These are phyloP conservation scores for Coenobita brevimanus DNA, from an alignment of 1,140 invertebrate genomes.

Conservation along the genomic window DNA sequence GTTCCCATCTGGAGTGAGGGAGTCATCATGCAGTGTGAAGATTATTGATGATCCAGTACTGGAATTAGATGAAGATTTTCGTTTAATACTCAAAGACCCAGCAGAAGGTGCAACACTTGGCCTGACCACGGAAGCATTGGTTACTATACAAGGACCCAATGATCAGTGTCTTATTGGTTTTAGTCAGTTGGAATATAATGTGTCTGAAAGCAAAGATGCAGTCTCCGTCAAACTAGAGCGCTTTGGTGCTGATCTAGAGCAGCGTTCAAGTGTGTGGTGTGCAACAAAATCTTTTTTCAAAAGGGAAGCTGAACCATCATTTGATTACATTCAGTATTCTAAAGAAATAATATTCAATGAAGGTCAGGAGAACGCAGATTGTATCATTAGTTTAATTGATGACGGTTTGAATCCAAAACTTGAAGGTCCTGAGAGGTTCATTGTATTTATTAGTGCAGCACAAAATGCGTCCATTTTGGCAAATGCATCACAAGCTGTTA, in stretches of 20 bases:
- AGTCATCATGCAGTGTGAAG: slow-evolving; percentile 72
- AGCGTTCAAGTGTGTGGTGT: slow-evolving; percentile 63
- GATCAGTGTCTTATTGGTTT: slow-evolving; percentile 58
- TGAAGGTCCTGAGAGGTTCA: slow-evolving; percentile 61
- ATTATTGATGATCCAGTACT: slow-evolving; percentile 75
- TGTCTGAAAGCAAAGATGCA: slow-evolving; percentile 43
- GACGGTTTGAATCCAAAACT: slow-evolving; percentile 57
- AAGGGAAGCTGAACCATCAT: slow-evolving; percentile 47
- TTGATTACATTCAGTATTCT: slow-evolving; percentile 54
- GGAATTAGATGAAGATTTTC: slow-evolving; percentile 74
- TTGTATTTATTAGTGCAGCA: slow-evolving; percentile 51
- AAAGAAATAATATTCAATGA: slow-evolving; percentile 38
- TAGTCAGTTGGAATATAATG: slow-evolving; percentile 34
- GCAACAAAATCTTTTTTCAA: slow-evolving; percentile 21
- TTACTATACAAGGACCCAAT: slow-evolving; percentile 66
- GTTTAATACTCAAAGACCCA: slow-evolving; percentile 72
- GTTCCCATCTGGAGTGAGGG: slow-evolving; percentile 72
- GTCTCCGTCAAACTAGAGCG: slow-evolving; percentile 52
- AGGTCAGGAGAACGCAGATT: slow-evolving; percentile 17
- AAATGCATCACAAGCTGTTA: slow-evolving; percentile 39
- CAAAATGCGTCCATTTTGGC: slow-evolving; percentile 53
- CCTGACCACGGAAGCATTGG: slow-evolving; percentile 16
- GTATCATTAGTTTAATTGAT: slow-evolving; percentile 61
- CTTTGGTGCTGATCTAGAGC: slow-evolving; percentile 52
- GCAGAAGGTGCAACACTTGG: slow-evolving; percentile 51